phyloP scores from a whole-genome alignment of 2,113 vertebrate species.

The Coracopsis vasa region DNA sequence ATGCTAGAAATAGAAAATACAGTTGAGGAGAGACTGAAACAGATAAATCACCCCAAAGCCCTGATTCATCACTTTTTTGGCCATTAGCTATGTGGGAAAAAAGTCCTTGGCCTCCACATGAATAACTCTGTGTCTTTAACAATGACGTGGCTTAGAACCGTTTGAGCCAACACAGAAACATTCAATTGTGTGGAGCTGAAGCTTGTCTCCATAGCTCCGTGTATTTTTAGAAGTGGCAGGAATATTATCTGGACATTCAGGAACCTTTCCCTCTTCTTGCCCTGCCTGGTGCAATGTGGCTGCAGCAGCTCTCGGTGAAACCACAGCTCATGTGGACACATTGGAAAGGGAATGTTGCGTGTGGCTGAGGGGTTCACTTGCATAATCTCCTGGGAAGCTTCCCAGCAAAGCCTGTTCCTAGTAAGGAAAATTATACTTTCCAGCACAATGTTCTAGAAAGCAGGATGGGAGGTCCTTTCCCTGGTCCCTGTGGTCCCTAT shows the following conservation, averaged over 20 bases:
- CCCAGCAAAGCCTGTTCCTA: not conserved
- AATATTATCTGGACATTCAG: not conserved
- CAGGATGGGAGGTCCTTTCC: not conserved
- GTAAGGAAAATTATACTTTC: not conserved
- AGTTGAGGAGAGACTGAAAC: not conserved
- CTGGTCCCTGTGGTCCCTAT: not conserved
- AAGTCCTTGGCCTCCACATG: not conserved
- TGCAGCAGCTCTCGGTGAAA: not conserved
- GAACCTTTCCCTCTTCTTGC: not conserved
- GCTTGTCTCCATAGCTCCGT: not conserved
- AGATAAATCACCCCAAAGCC: constrained; percentile 7
- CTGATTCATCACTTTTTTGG: constrained; percentile 46
- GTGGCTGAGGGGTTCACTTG: not conserved
- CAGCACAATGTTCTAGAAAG: not conserved
- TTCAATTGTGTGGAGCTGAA: not conserved
- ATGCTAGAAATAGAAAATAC: constrained; percentile 52
- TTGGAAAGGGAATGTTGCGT: not conserved
- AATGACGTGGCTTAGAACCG: not conserved
- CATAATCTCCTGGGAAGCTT: not conserved
- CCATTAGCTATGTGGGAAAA: constrained; percentile 10
- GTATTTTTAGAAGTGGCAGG: not conserved
- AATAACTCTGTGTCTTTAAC: not conserved
- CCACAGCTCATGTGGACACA: fast-evolving
- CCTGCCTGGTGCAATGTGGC: not conserved
- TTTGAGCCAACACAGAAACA: not conserved